A percentile compares a stretch with the other conserved stretches of the same genome.
These are phyloP conservation scores for Synanthedon vespiformis DNA, from an alignment of 2,888 invertebrate genomes.

Conservation along the genomic window DNA sequence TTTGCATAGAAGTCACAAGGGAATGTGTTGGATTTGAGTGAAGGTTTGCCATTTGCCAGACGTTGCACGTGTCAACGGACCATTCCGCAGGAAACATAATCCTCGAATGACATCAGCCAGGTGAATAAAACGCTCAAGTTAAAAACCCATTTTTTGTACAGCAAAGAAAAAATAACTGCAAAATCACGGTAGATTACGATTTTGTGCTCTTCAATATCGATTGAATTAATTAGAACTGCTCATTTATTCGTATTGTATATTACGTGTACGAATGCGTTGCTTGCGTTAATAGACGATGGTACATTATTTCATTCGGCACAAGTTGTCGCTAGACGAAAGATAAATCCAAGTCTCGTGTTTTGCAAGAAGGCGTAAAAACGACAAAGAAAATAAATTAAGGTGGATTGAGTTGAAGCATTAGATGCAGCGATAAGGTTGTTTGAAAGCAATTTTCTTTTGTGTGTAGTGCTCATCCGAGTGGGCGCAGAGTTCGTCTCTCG, in stretches of 20 bases:
- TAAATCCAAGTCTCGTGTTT: neutral
- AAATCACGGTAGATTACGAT: conserved; percentile 13
- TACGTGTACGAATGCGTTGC: no score
- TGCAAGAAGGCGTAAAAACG: neutral
- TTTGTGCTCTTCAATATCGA: conserved; percentile 9
- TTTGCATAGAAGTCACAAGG: conserved; percentile 3
- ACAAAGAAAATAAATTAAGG: neutral
- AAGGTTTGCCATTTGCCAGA: conserved; percentile 3
- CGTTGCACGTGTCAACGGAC: conserved; percentile 3
- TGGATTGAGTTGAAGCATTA: conserved; percentile 2
- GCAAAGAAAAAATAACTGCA: conserved; percentile 7
- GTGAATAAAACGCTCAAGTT: neutral
- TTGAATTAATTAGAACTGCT: conserved; percentile 9
- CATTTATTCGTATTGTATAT: no score
- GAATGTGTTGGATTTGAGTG: conserved; percentile 4
- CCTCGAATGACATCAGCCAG: conserved; percentile 1
- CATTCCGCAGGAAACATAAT: conserved; percentile 4
- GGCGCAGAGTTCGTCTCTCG: conserved; percentile 16
- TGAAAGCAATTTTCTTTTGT: conserved; percentile 11
- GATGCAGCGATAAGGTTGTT: conserved; percentile 10
- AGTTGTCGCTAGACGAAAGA: no score
- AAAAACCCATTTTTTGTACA: neutral
- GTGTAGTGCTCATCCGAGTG: conserved; percentile 11
- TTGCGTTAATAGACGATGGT: no score
- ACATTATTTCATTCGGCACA: no score